Percentiles rank a stretch among this genome's conserved stretches.
Evolutionary conservation across 2,797 vertebrate genomes (phyloP).

Genomic region (Bryconaethiops microstoma): DNA sequence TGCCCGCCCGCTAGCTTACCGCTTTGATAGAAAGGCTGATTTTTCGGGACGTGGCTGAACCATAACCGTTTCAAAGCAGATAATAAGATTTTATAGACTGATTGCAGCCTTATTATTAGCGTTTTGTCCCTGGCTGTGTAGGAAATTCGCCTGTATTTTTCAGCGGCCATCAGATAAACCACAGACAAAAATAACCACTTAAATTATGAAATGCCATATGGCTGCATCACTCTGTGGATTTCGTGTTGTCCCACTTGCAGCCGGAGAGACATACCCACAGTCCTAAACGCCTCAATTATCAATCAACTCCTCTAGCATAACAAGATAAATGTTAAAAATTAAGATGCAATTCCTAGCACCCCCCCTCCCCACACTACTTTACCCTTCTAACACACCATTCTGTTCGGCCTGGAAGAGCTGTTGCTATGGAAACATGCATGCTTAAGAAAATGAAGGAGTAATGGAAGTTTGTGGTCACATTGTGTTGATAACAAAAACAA

Average conservation of each 20-base stretch:
- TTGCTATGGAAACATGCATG: conserved; percentile 71
- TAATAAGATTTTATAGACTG: not conserved
- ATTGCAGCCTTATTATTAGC: conserved; percentile 23
- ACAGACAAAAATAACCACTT: conserved; percentile 54
- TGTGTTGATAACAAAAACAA: conserved; percentile 43
- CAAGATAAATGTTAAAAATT: conserved; percentile 59
- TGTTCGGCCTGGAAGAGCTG: conserved; percentile 60
- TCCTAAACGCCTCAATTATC: conserved; percentile 60
- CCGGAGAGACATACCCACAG: conserved; percentile 37
- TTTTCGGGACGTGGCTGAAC: not conserved
- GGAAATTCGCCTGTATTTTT: conserved; percentile 32
- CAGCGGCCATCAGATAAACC: conserved; percentile 35
- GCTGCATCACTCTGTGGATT: conserved; percentile 44
- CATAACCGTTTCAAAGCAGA: conserved; percentile 5
- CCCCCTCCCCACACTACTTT: not conserved
- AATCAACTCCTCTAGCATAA: conserved; percentile 49
- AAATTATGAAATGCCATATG: conserved; percentile 55
- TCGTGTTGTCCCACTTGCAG: conserved; percentile 47
- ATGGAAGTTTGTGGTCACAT: conserved; percentile 25
- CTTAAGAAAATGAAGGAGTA: conserved; percentile 55
- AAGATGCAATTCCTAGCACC: conserved; percentile 43
- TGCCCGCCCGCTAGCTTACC: not conserved
- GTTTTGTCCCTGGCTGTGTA: conserved; percentile 23
- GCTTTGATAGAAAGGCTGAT: not conserved
- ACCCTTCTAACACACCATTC: conserved; percentile 32